These are phyloP conservation scores for Clusia tigrina DNA, from an alignment of 2,888 invertebrate genomes.

Conservation along the genomic window DNA sequence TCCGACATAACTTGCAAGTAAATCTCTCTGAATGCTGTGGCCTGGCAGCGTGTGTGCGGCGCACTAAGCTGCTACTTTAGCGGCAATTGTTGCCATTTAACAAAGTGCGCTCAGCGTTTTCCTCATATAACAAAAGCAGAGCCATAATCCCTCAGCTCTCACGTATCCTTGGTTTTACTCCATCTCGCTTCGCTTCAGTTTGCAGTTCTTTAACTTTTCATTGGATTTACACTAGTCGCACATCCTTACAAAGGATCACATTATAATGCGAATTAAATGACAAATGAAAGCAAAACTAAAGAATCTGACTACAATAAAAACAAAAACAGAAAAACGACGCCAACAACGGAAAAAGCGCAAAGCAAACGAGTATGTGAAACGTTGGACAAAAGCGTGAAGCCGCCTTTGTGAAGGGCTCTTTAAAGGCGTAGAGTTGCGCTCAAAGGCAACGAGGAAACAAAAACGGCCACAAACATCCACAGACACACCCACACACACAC, in stretches of 20 bases:
- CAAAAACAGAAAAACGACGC: too few relatives aligned
- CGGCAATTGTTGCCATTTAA: not conserved
- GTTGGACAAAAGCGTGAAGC: conserved; percentile 5
- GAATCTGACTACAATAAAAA: too few relatives aligned
- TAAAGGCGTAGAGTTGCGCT: not conserved
- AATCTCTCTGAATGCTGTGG: too few relatives aligned
- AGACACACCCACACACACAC: conserved; percentile 6
- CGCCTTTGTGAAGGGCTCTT: not conserved
- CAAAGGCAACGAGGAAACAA: conserved; percentile 1
- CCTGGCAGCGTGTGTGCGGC: not conserved
- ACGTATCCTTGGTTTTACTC: not conserved
- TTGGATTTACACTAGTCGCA: not conserved
- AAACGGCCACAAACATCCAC: not conserved
- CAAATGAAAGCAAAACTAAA: conserved; percentile 3
- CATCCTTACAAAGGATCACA: conserved; percentile 2
- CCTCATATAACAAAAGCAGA: not conserved
- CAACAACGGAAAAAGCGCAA: not conserved
- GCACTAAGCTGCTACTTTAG: not conserved
- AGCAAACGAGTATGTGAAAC: conserved; percentile 2
- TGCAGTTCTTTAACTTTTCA: not conserved
- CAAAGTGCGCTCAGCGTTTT: not conserved
- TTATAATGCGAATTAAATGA: conserved; percentile 5
- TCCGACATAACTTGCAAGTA: not conserved
- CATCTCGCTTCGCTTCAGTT: not conserved
- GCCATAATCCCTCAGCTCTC: not conserved